Percentiles rank a stretch among this genome's conserved stretches.
Conservation (phyloP, 2,888 invertebrate genomes). For the Melieria picta region DNA sequence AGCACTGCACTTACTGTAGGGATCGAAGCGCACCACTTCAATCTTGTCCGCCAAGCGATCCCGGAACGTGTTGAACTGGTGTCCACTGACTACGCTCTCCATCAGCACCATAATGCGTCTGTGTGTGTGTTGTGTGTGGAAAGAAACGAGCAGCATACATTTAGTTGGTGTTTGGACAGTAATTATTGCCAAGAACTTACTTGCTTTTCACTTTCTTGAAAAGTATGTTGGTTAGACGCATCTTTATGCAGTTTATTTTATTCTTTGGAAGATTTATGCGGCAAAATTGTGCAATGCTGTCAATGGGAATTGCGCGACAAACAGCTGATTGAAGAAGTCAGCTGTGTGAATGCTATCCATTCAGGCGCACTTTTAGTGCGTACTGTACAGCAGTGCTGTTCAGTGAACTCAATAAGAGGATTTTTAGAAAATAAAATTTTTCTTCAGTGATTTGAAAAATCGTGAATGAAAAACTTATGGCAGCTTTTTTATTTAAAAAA, state of each 20-base stretch:
- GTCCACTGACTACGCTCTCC: constrained; percentile 83
- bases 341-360: constrained; percentile 19
- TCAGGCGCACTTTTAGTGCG: constrained; percentile 6
- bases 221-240: constrained; percentile 75
- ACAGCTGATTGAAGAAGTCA: constrained; percentile 27
- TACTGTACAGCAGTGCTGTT: constrained; percentile 12
- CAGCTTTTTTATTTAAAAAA: too few species aligned
- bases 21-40: constrained; percentile 80
- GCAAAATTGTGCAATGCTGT: constrained; percentile 23
- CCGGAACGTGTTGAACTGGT: constrained; percentile 73
- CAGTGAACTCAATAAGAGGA: too few species aligned
- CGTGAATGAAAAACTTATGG: too few species aligned
- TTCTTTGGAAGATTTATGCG: not conserved
- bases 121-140: not conserved
- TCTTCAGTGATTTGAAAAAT: too few species aligned
- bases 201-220: constrained; percentile 81
- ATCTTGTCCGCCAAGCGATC: constrained; percentile 82
- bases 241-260: constrained; percentile 42
- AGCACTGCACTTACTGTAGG: constrained; percentile 74
- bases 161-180: not conserved
- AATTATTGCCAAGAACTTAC: constrained; percentile 68
- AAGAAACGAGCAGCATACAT: not conserved
- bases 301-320: constrained; percentile 24
- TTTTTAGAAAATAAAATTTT: too few species aligned
- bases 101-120: constrained; percentile 81